These are phyloP conservation scores for Mythimna vitellina DNA, from an alignment of 2,888 invertebrate species.

Conservation along the genomic window DNA sequence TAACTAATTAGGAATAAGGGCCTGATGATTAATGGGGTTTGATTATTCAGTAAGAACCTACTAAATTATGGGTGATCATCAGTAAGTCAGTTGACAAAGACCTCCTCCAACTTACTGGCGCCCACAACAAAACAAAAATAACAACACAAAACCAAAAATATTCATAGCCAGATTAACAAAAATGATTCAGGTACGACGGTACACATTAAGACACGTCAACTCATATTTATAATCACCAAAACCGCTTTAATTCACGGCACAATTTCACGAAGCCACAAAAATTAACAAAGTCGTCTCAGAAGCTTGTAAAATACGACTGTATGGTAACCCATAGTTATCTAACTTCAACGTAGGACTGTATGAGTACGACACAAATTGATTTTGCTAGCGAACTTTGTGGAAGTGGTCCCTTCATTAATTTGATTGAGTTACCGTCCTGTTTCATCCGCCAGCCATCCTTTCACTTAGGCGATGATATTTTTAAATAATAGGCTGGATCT, in stretches of 20 bases:
- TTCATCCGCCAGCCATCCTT: conserved; percentile 18
- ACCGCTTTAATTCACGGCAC: too few relatives aligned
- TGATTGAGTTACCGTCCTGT: conserved; percentile 59
- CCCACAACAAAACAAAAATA: background rate
- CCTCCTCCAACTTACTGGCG: too few relatives aligned
- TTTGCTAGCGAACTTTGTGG: conserved; percentile 54
- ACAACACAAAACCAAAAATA: background rate
- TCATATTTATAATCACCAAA: background rate
- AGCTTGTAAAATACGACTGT: conserved; percentile 42
- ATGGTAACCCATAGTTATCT: conserved; percentile 43
- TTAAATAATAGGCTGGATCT: conserved; percentile 35
- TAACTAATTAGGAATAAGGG: too few relatives aligned
- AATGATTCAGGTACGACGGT: background rate
- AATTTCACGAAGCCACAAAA: conserved; percentile 32
- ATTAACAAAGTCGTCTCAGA: conserved; percentile 24
- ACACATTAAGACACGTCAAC: background rate
- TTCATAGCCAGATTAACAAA: background rate
- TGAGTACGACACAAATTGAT: conserved; percentile 59
- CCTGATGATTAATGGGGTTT: too few relatives aligned
- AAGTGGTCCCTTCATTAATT: conserved; percentile 59
- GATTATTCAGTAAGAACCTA: too few relatives aligned
- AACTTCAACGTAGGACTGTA: conserved; percentile 39
- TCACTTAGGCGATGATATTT: conserved; percentile 33
- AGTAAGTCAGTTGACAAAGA: too few relatives aligned
- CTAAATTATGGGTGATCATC: too few relatives aligned